Conservation (phyloP, 2,113 vertebrate species). For the Galeopterus variegatus region DNA sequence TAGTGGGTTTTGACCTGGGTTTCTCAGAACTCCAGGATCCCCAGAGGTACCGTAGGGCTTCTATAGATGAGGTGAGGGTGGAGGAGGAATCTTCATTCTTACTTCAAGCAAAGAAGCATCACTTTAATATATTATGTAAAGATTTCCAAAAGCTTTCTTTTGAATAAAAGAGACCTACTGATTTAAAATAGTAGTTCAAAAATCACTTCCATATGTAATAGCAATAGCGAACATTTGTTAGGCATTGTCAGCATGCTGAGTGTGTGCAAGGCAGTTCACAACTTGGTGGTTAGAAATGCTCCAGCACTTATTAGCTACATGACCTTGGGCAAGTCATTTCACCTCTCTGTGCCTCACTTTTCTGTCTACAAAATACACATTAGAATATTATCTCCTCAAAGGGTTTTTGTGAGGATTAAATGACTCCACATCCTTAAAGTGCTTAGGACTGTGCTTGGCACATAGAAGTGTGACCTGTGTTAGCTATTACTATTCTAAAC, state of each 20-base stretch:
- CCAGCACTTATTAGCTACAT: neutral
- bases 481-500: neutral
- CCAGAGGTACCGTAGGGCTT: neutral
- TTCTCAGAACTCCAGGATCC: neutral
- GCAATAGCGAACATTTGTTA: neutral
- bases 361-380: neutral
- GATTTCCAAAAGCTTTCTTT: neutral
- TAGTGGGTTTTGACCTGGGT: neutral
- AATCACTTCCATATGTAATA: neutral
- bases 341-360: neutral
- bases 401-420: neutral
- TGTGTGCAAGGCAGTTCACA: neutral
- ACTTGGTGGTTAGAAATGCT: neutral
- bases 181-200: neutral
- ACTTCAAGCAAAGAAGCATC: neutral
- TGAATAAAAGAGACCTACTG: neutral
- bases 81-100: neutral
- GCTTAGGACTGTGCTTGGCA: neutral
- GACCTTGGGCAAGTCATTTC: neutral
- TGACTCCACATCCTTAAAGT: neutral
- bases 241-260: neutral
- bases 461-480: neutral
- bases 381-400: neutral
- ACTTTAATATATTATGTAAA: neutral
- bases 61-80: accelerated